Evolutionary conservation across 2,113 vertebrate genomes (phyloP).

Genomic region (Phylloscopus whistleri): DNA sequence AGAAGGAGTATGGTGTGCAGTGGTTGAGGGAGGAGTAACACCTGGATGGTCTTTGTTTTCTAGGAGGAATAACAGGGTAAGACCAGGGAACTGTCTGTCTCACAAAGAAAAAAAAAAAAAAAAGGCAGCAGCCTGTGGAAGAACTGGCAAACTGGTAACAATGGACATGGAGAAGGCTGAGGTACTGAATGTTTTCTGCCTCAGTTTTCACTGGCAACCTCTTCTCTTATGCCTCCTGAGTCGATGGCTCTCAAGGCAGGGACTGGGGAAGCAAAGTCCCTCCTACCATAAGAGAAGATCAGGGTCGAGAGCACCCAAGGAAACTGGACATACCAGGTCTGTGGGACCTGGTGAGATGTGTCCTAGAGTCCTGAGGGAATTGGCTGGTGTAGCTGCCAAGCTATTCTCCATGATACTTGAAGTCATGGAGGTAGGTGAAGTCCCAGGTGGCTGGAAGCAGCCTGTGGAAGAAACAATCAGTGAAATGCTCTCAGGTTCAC

Average conservation of each 20-base stretch:
- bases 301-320: neutral
- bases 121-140: neutral
- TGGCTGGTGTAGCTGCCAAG: neutral
- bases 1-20: neutral
- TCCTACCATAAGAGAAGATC: neutral
- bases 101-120: neutral
- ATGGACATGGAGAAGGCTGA: neutral
- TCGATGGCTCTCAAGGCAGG: neutral
- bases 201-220: neutral
- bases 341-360: neutral
- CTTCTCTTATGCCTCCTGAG: neutral
- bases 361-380: neutral
- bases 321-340: neutral
- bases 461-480: neutral
- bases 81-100: neutral
- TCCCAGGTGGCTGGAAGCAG: neutral
- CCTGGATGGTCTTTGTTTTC: neutral
- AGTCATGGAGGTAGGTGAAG: neutral
- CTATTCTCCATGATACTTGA: neutral
- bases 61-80: neutral
- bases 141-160: neutral
- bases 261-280: neutral
- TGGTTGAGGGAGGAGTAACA: neutral
- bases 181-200: neutral
- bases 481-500: neutral